phyloP scores from a whole-genome alignment of 2,797 vertebrate genomes.

The Xiphophorus birchmanni region DNA sequence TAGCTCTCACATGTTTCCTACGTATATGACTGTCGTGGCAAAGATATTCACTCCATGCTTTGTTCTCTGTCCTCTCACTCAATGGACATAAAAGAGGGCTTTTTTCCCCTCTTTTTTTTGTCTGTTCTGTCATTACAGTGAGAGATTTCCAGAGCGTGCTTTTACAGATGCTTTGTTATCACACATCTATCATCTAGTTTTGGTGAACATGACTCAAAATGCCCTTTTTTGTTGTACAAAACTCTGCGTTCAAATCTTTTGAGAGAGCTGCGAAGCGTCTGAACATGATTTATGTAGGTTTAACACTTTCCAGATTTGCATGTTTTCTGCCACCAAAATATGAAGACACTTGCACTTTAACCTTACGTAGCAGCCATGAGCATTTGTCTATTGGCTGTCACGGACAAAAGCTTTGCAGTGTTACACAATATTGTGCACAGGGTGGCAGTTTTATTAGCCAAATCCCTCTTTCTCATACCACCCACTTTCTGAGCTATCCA shows the following conservation, averaged over 20 bases:
- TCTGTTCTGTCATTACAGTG: background rate
- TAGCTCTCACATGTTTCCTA: background rate
- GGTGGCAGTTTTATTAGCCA: constrained; percentile 51
- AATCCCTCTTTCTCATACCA: constrained; percentile 53
- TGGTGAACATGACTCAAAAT: background rate
- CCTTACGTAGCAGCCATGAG: background rate
- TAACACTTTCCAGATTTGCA: background rate
- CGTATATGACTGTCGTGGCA: background rate
- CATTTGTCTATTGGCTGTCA: background rate
- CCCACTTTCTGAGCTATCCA: constrained; percentile 48
- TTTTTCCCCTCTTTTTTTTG: background rate
- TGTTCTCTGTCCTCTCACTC: background rate
- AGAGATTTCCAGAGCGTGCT: background rate
- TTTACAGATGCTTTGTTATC: background rate
- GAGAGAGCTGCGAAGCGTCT: background rate
- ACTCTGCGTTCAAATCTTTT: background rate
- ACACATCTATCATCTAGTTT: background rate
- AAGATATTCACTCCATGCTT: background rate
- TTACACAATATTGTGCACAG: constrained; percentile 26
- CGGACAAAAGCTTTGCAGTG: constrained; percentile 6
- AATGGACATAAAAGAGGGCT: background rate
- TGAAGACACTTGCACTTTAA: background rate
- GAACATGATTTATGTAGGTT: background rate
- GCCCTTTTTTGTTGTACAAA: background rate
- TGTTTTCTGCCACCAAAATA: background rate